Evolutionary conservation across 2,797 vertebrate genomes (phyloP).

Genomic region (Megaceryle alcyon): DNA sequence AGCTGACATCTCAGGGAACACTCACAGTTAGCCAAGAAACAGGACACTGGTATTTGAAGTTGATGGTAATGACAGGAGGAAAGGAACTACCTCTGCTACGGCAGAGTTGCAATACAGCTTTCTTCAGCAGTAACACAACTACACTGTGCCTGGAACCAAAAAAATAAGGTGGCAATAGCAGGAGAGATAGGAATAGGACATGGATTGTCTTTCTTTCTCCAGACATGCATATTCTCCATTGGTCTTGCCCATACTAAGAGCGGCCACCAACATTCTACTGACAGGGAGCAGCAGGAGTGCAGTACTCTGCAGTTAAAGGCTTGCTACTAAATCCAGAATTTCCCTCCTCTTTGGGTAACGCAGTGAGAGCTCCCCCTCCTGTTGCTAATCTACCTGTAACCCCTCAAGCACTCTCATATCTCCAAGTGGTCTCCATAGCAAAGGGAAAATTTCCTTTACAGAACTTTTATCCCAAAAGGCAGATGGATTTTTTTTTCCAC

Average conservation of each 20-base stretch:
- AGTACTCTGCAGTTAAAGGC: background rate
- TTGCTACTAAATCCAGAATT: background rate
- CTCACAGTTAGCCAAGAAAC: background rate
- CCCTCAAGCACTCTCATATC: background rate
- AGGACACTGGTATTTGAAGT: background rate
- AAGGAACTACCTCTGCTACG: background rate
- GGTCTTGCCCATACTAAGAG: background rate
- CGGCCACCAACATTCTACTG: background rate
- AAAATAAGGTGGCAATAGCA: background rate
- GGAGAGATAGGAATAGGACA: background rate
- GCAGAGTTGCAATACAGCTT: background rate
- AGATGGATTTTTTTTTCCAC: background rate
- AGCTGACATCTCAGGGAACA: background rate
- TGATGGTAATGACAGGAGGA: background rate
- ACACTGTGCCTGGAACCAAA: background rate
- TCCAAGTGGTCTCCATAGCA: background rate
- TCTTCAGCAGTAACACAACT: background rate
- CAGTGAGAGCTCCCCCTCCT: conserved; percentile 46
- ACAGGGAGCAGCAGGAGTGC: background rate
- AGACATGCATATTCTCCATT: background rate
- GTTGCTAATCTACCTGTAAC: conserved; percentile 9
- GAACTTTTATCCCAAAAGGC: background rate
- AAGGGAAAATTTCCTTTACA: background rate
- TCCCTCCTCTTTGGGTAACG: background rate
- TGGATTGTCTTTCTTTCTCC: background rate